Conservation (phyloP, 1,140 invertebrate species). For the Bombyx mori region DNA sequence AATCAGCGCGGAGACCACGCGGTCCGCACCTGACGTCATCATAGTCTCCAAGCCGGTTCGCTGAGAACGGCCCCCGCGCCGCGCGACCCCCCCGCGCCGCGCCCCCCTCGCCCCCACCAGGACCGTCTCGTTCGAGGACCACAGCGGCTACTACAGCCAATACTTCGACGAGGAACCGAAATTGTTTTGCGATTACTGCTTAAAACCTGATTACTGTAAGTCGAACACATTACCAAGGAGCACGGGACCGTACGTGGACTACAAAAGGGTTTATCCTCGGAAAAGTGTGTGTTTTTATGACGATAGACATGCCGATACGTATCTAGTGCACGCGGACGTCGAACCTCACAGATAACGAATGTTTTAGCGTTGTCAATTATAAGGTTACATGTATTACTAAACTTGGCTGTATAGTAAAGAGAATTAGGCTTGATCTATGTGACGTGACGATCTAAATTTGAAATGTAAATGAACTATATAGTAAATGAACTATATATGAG, state of each 20-base stretch:
- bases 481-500: too few species aligned
- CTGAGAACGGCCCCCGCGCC: slow-evolving; percentile 63
- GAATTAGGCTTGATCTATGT: too few species aligned
- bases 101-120: slow-evolving; percentile 45
- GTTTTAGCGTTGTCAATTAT: slow-evolving; percentile 1
- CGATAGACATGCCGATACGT: slow-evolving; percentile 24
- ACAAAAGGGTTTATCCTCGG: slow-evolving; percentile 37
- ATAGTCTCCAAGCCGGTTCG: slow-evolving; percentile 65
- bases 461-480: too few species aligned
- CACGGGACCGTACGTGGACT: slow-evolving; percentile 43
- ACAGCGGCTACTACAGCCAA: slow-evolving; percentile 52
- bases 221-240: slow-evolving; percentile 55
- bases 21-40: slow-evolving; percentile 90
- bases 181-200: slow-evolving; percentile 51
- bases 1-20: slow-evolving; percentile 83
- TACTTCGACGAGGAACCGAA: slow-evolving; percentile 55
- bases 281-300: slow-evolving; percentile 50
- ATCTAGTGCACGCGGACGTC: slow-evolving; percentile 45
- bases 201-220: slow-evolving; percentile 54
- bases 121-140: slow-evolving; percentile 41
- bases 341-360: slow-evolving; percentile 49
- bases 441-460: too few species aligned
- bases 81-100: slow-evolving; percentile 36
- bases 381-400: too few species aligned
- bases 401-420: too few species aligned